Conservation (phyloP, 2,888 invertebrate species). For the Limnephilus marmoratus region DNA sequence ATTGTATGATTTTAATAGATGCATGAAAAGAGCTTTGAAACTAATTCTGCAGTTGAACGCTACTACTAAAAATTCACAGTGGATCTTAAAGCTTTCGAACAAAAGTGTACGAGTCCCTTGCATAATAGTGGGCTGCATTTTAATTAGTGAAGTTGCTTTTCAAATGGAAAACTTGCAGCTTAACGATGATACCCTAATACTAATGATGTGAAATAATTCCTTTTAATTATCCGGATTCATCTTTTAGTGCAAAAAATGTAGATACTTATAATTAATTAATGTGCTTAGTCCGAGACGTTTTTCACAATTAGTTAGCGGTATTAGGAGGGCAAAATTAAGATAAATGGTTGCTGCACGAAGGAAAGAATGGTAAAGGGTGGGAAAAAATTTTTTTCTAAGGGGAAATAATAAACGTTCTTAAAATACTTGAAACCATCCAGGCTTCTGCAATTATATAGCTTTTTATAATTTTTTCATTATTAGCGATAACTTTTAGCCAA, state of each 20-base stretch:
- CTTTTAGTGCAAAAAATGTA: background rate
- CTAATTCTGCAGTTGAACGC: constrained; percentile 2
- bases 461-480: too few relatives aligned
- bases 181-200: background rate
- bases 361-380: too few relatives aligned
- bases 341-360: too few relatives aligned
- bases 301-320: too few relatives aligned
- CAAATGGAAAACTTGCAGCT: background rate
- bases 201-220: background rate
- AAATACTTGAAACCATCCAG: too few relatives aligned
- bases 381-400: too few relatives aligned
- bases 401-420: too few relatives aligned
- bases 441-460: too few relatives aligned
- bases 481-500: too few relatives aligned
- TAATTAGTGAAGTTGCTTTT: background rate
- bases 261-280: background rate
- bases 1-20: background rate
- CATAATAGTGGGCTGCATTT: constrained; percentile 5
- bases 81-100: background rate
- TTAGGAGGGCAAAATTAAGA: too few relatives aligned
- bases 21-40: background rate
- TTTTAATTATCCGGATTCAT: background rate
- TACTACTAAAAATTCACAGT: constrained; percentile 2
- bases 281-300: background rate
- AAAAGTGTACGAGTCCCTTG: background rate